These are phyloP conservation scores for Brachyhypopomus gauderio DNA, from an alignment of 2,113 vertebrate genomes.

Conservation along the genomic window DNA sequence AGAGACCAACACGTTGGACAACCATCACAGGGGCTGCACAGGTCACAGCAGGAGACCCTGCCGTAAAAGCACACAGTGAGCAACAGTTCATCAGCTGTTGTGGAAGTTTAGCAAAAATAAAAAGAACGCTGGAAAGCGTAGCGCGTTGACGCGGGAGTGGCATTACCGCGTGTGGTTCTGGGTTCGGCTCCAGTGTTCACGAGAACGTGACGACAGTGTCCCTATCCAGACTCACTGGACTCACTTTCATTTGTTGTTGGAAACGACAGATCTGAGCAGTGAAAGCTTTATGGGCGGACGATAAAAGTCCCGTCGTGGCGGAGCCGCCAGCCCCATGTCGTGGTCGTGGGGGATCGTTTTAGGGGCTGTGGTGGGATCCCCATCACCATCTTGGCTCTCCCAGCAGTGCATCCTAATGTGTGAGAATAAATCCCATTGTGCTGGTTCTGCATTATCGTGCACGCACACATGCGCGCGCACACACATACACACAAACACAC, in stretches of 20 bases:
- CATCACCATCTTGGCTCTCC: slow-evolving; percentile 8
- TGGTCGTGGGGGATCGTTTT: slow-evolving; percentile 37
- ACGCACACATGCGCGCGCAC: background rate
- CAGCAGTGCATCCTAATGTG: slow-evolving; percentile 26
- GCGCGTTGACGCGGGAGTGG: background rate
- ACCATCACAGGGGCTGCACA: background rate
- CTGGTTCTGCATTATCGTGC: slow-evolving; percentile 20
- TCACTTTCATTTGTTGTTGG: slow-evolving; percentile 17
- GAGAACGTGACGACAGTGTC: background rate
- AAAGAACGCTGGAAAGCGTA: slow-evolving; percentile 24
- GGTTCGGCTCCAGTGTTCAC: slow-evolving; percentile 18
- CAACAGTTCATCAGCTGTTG: background rate
- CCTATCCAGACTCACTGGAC: slow-evolving; percentile 10
- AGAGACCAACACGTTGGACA: background rate
- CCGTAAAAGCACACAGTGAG: background rate
- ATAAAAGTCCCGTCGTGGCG: slow-evolving; percentile 37
- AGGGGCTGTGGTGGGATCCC: slow-evolving; percentile 36
- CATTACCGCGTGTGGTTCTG: background rate
- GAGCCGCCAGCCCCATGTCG: slow-evolving; percentile 39
- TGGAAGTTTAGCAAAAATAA: background rate
- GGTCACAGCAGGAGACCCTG: background rate
- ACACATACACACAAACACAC: background rate
- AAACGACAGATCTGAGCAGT: slow-evolving; percentile 43
- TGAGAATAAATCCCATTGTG: slow-evolving; percentile 37
- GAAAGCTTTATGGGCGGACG: slow-evolving; percentile 32